Evolutionary conservation across 2,888 invertebrate species (phyloP).

Genomic region (Antitype chi): DNA sequence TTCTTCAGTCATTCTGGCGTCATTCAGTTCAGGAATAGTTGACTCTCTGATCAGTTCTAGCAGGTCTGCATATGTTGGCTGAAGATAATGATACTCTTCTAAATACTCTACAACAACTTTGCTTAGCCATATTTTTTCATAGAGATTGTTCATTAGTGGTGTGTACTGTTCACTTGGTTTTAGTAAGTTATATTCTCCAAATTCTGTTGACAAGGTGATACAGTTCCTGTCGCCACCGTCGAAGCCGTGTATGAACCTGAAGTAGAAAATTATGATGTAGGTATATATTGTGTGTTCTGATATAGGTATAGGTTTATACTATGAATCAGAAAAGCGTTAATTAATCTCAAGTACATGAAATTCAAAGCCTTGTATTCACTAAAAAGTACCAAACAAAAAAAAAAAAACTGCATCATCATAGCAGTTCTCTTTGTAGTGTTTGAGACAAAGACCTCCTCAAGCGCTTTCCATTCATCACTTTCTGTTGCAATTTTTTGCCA

Average conservation of each 20-base stretch:
- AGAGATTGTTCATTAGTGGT: conserved; percentile 92
- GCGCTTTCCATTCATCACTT: background rate
- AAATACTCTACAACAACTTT: conserved; percentile 95
- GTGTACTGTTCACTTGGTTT: conserved; percentile 93
- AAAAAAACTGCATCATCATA: too few relatives aligned
- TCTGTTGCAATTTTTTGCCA: background rate
- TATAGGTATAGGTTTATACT: background rate
- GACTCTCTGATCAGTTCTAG: conserved; percentile 92
- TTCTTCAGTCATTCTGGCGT: conserved; percentile 92
- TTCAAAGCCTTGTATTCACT: background rate
- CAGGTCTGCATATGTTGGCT: conserved; percentile 94
- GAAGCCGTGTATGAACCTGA: conserved; percentile 94
- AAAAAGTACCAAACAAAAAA: background rate
- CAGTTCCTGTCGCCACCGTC: conserved; percentile 95
- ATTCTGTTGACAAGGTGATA: conserved; percentile 94
- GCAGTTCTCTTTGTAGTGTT: background rate
- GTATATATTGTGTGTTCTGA: background rate
- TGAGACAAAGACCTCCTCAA: background rate
- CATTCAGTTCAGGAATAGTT: conserved; percentile 85
- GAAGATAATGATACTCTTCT: conserved; percentile 91
- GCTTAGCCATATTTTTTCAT: conserved; percentile 94
- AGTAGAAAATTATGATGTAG: conserved; percentile 54
- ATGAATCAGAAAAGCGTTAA: background rate
- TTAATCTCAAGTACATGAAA: background rate
- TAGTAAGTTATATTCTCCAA: conserved; percentile 95